Percentiles rank a stretch among this genome's conserved stretches.
Conservation (phyloP, 2,113 vertebrate genomes). For the Thermophis baileyi region DNA sequence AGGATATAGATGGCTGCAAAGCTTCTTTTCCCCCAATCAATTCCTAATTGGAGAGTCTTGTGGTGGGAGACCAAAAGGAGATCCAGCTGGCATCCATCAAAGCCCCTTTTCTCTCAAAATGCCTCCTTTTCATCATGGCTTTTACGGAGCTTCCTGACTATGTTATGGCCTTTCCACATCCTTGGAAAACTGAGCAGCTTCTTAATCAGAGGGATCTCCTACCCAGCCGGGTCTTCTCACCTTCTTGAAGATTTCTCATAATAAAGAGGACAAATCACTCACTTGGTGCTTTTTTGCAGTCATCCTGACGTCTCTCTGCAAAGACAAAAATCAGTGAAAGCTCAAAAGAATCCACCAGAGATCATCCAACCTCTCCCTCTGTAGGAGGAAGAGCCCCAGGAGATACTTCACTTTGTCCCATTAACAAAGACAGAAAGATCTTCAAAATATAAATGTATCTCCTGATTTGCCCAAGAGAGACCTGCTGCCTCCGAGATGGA, state of each 20-base stretch:
- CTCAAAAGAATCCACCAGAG: not conserved
- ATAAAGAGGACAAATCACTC: not conserved
- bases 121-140: not conserved
- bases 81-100: not conserved
- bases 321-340: not conserved
- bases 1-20: not conserved
- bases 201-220: too few species aligned
- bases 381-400: too few species aligned
- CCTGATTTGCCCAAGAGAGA: not conserved
- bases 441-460: not conserved
- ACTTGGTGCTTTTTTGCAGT: not conserved
- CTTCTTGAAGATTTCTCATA: too few species aligned
- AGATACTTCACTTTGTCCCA: not conserved
- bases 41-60: not conserved
- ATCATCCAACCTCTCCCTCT: not conserved
- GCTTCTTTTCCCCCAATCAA: not conserved
- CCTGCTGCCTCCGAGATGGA: not conserved
- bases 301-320: not conserved
- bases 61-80: not conserved
- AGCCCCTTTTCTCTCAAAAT: not conserved
- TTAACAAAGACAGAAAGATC: not conserved
- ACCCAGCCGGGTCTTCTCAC: too few species aligned
- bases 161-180: too few species aligned
- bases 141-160: not conserved
- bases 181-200: too few species aligned